phyloP scores from a whole-genome alignment of 2,888 invertebrate genomes.

The Acleris sparsana region DNA sequence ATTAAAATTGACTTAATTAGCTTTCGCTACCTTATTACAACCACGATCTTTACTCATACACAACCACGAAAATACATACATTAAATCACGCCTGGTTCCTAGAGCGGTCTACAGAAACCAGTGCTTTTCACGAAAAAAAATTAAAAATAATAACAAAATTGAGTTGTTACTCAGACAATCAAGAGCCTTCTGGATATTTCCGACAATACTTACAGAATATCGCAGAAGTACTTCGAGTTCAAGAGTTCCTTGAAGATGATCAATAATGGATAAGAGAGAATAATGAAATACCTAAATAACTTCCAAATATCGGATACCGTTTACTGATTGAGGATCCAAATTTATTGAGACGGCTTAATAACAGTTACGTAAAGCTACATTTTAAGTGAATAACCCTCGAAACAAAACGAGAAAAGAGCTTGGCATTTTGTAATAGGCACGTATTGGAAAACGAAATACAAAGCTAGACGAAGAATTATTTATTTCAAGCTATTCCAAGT shows the following conservation, averaged over 20 bases:
- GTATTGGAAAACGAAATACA: background rate
- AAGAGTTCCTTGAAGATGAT: conserved; percentile 13
- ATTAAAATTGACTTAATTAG: no score
- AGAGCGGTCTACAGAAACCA: no score
- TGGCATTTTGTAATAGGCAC: background rate
- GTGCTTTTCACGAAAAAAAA: background rate
- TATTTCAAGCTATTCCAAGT: background rate
- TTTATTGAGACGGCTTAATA: background rate
- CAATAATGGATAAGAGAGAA: conserved; percentile 8
- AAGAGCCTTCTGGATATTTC: conserved; percentile 6
- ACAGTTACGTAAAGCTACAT: no score
- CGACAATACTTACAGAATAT: conserved; percentile 7
- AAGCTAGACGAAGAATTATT: background rate
- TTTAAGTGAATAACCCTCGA: background rate
- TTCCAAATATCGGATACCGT: conserved; percentile 6
- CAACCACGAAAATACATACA: background rate
- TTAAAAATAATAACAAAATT: conserved; percentile 3
- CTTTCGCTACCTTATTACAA: no score
- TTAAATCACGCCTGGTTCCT: no score
- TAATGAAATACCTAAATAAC: conserved; percentile 20
- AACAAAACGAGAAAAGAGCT: background rate
- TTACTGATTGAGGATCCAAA: conserved; percentile 1
- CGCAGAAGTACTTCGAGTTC: conserved; percentile 15
- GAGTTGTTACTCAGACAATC: conserved; percentile 2
- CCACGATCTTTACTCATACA: no score